A percentile compares a stretch with the other conserved stretches of the same genome.
These are phyloP conservation scores for Drosophila birchii DNA, from an alignment of 2,888 invertebrate species.

Conservation along the genomic window DNA sequence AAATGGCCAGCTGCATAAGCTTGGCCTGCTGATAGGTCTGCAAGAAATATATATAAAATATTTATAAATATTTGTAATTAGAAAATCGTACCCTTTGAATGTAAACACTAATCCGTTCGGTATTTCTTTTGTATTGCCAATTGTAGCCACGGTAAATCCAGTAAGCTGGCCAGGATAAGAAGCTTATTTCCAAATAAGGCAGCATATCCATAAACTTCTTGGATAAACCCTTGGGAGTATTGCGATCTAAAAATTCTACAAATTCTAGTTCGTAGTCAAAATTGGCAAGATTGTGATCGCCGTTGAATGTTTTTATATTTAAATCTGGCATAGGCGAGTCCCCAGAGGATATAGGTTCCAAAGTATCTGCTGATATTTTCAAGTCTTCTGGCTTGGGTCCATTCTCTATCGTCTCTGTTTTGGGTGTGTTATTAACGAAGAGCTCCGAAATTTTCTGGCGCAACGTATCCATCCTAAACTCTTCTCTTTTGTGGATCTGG, in stretches of 20 bases:
- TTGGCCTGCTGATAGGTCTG: constrained; percentile 79
- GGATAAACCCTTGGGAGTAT: constrained; percentile 65
- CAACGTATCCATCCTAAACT: constrained; percentile 14
- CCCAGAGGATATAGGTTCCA: constrained; percentile 6
- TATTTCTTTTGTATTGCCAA: constrained; percentile 60
- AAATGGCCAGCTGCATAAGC: constrained; percentile 68
- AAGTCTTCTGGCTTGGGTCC: too few relatives aligned
- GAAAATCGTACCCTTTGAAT: constrained; percentile 61
- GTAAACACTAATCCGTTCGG: constrained; percentile 55
- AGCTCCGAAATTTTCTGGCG: constrained; percentile 3
- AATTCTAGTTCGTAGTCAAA: constrained; percentile 60
- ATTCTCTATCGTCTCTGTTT: not conserved
- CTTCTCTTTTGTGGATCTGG: not conserved
- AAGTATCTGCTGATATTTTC: not conserved
- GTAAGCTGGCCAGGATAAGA: constrained; percentile 72
- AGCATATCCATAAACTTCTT: constrained; percentile 55
- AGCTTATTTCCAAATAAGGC: constrained; percentile 64
- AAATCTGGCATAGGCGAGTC: constrained; percentile 1
- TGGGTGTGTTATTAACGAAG: not conserved
- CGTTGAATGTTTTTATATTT: not conserved
- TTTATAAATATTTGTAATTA: not conserved
- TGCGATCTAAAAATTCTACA: constrained; percentile 59
- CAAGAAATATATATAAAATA: not conserved
- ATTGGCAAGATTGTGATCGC: not conserved
- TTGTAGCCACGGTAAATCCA: constrained; percentile 70